Base-by-base conservation (phyloP, 2,888 invertebrate species). In the Rotaria socialis region DNA sequence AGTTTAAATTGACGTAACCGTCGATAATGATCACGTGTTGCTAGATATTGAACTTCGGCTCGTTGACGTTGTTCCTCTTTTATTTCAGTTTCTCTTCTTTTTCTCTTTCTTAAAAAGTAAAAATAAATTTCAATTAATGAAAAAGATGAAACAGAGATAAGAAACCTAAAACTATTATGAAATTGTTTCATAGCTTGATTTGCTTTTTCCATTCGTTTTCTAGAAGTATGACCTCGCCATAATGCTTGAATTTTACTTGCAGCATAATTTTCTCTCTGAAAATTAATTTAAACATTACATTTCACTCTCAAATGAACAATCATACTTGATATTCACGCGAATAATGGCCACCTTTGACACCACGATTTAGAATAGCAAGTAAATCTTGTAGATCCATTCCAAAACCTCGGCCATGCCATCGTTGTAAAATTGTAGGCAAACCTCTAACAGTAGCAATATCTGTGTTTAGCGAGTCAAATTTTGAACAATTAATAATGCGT, bases 321-420 rank as follows among this genome's bases (percentile, higher is more conserved):
- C 24, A 11, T 75, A 75, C 75, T 8, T 75, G 75, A 10, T 41
- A 43, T 41, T 75, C 75, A 11, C 47, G 41, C 6, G 75, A 41
- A 47, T 75, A 75, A 11, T 43, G 75, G 5, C 43, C 47, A 43
- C 47, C 41, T 24, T 27, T 19, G 7, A 22, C 6, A 3, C 27
- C n/a, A 11, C 47, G 41, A 43, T 27, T 41, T 22, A 75, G 19
- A 22, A 75, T 47, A 11, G 75, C 43, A 41, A 75, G 47, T 43
- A 75, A 75, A 75, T 75, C 75, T 75, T 75, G 75, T 24, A 75
- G 11, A 75, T 75, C 75, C 75, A 75, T 75, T 19, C 75, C 75
- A 47, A 75, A 75, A 43, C 75, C 75, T 16, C 75, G 75, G 2
- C 75, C 75, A 24, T 75, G 75, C 75, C 75, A 75, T 43, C 75